A percentile compares a stretch with the other conserved stretches of the same genome.
phyloP scores from a whole-genome alignment of 2,113 vertebrate genomes.

The Antechinus flavipes region DNA sequence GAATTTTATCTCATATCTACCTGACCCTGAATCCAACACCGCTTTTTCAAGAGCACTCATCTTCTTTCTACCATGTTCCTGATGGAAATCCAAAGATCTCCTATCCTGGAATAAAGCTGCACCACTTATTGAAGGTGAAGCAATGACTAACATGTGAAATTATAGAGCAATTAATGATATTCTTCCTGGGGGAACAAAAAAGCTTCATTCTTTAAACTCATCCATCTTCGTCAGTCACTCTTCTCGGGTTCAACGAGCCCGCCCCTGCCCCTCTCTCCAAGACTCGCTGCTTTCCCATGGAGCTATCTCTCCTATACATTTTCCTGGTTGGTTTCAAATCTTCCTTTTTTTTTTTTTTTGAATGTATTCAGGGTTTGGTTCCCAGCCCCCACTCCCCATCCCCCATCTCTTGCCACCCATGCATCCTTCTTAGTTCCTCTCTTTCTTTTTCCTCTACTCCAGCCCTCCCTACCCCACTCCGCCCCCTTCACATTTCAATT shows the following conservation, averaged over 20 bases:
- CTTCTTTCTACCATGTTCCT: neutral
- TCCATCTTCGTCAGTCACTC: neutral
- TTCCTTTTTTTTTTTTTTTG: neutral
- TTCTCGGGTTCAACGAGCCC: neutral
- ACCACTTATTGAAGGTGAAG: neutral
- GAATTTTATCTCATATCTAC: neutral
- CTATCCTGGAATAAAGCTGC: neutral
- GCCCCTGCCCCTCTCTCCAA: neutral
- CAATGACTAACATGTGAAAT: neutral
- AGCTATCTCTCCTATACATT: accelerated
- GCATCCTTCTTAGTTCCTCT: neutral
- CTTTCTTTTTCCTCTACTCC: neutral
- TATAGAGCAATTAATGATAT: neutral
- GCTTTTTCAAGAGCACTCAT: neutral
- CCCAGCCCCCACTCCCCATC: neutral
- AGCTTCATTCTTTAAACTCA: neutral
- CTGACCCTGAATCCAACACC: neutral
- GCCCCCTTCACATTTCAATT: conserved; percentile 57
- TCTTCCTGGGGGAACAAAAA: neutral
- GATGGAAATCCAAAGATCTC: neutral
- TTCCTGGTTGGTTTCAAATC: neutral
- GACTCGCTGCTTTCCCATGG: neutral
- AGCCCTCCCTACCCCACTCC: neutral
- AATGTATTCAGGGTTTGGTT: neutral
- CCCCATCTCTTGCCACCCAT: neutral